Evolutionary conservation across 2,113 vertebrate species (phyloP), one percentile per base, ranked within the genome.

Genomic region (Megalops atlanticus): DNA sequence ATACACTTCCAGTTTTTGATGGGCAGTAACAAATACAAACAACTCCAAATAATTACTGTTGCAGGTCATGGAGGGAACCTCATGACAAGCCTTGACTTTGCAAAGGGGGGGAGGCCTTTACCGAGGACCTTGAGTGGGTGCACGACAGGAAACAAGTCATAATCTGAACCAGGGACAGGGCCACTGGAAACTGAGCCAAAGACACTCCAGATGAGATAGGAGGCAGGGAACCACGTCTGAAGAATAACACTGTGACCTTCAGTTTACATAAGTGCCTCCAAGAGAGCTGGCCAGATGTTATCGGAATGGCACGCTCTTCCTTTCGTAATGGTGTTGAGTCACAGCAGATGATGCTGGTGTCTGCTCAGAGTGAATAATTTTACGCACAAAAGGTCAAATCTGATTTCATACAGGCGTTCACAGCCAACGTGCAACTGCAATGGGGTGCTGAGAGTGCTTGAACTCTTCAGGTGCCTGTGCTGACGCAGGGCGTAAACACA

Each of bases 161-260:
- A n/a, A n/a, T n/a, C n/a, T n/a, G n/a, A n/a, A n/a, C n/a, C n/a
- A n/a, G 85, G 85, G 78, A 80, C 74, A 80, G 84, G 78, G 83
- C 86, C 82, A 84, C 89, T 90, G 84, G 72, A 86, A 78, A 72
- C 76, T 78, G 69, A 83, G 83, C 83, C 79, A 71, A 76, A 80
- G 84, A 84, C 85, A 82, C 87, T 90, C 84, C 52, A 85, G 84
- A 84, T 83, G 6, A 82, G 88, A 89, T 89, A 90, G 87, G 82
- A 84, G 64, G 11, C 24, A 45, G 73, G n/a, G n/a, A 76, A 40
- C 74, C 74, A 49, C 41, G 49, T 47, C 27, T 49, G 27, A 78
- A 64, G 70, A 71, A 52, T 77, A 76, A 73, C 80, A 86, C 85
- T 85, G 84, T 82, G 81, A 79, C 78, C 83, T 68, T 85, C 40